A percentile compares a stretch with the other conserved stretches of the same genome.
These are phyloP conservation scores for Puntigrus tetrazona DNA, from an alignment of 2,113 vertebrate genomes.

Conservation along the genomic window DNA sequence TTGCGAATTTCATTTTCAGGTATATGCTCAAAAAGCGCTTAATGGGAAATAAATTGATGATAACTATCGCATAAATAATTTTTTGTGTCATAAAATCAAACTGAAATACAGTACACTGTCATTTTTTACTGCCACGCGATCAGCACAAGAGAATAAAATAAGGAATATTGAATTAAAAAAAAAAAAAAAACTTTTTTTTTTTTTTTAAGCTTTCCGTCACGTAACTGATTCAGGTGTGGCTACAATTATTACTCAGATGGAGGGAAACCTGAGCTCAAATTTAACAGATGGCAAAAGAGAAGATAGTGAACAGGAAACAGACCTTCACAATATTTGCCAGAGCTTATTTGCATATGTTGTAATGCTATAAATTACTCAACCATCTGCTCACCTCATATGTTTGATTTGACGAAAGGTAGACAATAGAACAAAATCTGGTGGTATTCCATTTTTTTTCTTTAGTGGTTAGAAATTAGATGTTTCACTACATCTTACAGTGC, in stretches of 20 bases:
- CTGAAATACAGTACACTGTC: not conserved
- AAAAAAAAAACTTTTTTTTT: not conserved
- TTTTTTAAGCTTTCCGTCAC: not conserved
- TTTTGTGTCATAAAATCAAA: not conserved
- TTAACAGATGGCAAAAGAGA: constrained; percentile 58
- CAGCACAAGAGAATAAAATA: not conserved
- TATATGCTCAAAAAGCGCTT: no score
- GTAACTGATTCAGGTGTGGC: not conserved
- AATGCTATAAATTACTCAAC: constrained; percentile 59
- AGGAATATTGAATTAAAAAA: not conserved
- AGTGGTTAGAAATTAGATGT: no score
- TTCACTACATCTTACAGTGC: no score
- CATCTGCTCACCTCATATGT: constrained; percentile 55
- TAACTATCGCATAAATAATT: not conserved
- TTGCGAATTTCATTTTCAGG: no score
- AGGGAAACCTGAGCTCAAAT: constrained; percentile 46
- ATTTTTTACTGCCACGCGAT: not conserved
- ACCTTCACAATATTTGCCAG: constrained; percentile 45
- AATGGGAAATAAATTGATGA: not conserved
- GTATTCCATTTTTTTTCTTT: no score
- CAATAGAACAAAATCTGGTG: constrained; percentile 1
- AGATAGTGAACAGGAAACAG: constrained; percentile 52
- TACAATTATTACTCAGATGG: constrained; percentile 3
- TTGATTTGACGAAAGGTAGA: constrained; percentile 29
- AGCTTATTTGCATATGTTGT: constrained; percentile 65